A percentile compares a stretch with the other conserved stretches of the same genome.
Evolutionary conservation across 2,113 vertebrate species (phyloP).

Genomic region (Gymnogyps californianus): DNA sequence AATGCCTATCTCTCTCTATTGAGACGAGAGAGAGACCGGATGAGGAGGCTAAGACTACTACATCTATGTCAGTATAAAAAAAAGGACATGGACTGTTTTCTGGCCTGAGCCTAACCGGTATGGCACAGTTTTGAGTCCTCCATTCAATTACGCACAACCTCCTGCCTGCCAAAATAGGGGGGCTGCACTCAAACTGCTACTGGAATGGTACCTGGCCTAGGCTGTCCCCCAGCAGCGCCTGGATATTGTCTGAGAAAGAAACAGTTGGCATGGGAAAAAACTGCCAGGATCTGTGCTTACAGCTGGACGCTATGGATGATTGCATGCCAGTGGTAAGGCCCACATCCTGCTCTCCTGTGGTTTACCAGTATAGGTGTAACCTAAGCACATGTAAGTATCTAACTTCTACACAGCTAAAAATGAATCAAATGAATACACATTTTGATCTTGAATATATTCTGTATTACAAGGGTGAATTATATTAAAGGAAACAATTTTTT

Average conservation of each 20-base stretch:
- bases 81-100: not conserved
- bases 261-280: not conserved
- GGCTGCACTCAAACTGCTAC: not conserved
- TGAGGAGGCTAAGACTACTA: not conserved
- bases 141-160: not conserved
- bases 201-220: not conserved
- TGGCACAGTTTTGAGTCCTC: not conserved
- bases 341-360: not conserved
- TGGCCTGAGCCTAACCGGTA: not conserved
- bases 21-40: not conserved
- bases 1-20: not conserved
- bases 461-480: not conserved
- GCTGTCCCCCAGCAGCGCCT: not conserved
- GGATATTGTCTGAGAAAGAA: not conserved
- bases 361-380: not conserved
- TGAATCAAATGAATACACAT: not conserved
- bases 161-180: not conserved
- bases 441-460: not conserved
- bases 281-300: not conserved
- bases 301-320: not conserved
- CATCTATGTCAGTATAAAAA: not conserved
- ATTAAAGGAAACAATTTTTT: not conserved
- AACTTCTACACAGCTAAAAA: not conserved
- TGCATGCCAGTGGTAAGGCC: fast-evolving
- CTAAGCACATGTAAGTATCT: not conserved